phyloP scores from a whole-genome alignment of 2,113 vertebrate genomes.

The Calonectris borealis region DNA sequence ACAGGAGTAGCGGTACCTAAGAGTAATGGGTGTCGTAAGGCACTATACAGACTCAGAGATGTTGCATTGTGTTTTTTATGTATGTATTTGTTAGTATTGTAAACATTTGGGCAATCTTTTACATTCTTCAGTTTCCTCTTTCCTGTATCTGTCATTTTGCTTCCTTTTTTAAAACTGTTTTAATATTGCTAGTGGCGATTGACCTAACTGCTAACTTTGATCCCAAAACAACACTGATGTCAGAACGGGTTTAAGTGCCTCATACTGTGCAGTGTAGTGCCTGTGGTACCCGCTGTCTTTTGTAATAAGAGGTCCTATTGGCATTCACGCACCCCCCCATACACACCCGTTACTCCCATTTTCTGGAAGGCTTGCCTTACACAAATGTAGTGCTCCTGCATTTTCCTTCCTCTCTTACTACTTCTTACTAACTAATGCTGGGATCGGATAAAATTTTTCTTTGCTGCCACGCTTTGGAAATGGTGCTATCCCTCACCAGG shows the following conservation, averaged over 20 bases:
- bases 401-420: not conserved
- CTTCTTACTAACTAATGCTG: not conserved
- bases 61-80: not conserved
- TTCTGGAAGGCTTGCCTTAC: not conserved
- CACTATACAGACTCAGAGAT: not conserved
- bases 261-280: rapidly evolving
- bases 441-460: not conserved
- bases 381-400: not conserved
- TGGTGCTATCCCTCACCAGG: not conserved
- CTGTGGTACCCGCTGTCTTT: not conserved
- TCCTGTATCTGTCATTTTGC: not conserved
- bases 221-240: not conserved
- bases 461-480: not conserved
- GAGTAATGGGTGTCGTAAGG: not conserved
- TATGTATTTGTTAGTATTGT: not conserved
- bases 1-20: not conserved
- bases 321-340: not conserved
- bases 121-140: not conserved
- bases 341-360: rapidly evolving
- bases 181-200: not conserved
- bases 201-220: not conserved
- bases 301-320: not conserved
- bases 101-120: not conserved
- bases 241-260: not conserved
- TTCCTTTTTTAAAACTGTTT: not conserved